Conservation (phyloP, 2,113 vertebrate species). For the Furnarius figulus region DNA sequence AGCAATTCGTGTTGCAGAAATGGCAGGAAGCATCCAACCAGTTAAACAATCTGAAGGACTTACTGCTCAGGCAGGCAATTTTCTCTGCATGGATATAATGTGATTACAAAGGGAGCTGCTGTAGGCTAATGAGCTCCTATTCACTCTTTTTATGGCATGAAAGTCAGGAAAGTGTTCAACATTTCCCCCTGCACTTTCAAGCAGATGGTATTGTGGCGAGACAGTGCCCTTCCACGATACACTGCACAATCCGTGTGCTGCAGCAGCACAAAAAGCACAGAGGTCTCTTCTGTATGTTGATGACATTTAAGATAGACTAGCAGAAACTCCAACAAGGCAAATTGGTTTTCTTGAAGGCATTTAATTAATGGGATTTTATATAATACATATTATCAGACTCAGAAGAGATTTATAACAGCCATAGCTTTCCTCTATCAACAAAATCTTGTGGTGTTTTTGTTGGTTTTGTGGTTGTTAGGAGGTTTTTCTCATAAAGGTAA, state of each 20-base stretch:
- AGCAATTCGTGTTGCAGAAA: not conserved
- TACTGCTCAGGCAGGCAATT: slow-evolving; percentile 19
- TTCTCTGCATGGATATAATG: slow-evolving; percentile 57
- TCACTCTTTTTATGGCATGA: slow-evolving; percentile 15
- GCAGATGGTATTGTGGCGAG: slow-evolving; percentile 2
- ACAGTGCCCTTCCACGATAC: not conserved
- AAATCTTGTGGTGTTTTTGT: not conserved
- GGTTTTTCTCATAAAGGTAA: not conserved
- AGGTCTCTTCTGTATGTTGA: not conserved
- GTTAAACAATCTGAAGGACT: slow-evolving; percentile 19
- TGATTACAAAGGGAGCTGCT: slow-evolving; percentile 59
- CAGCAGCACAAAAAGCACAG: not conserved
- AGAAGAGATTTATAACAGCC: not conserved
- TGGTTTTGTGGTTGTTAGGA: not conserved
- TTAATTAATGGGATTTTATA: slow-evolving; percentile 30
- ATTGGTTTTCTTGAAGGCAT: not conserved
- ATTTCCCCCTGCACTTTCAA: not conserved
- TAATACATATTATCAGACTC: not conserved
- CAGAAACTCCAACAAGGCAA: not conserved
- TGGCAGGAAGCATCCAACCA: slow-evolving; percentile 17
- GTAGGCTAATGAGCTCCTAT: slow-evolving; percentile 49
- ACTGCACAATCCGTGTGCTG: not conserved
- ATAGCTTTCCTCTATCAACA: not conserved
- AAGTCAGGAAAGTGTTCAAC: not conserved
- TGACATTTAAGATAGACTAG: slow-evolving; percentile 39